Conservation (phyloP, 2,888 invertebrate genomes). For the Drosophila villosipedis region DNA sequence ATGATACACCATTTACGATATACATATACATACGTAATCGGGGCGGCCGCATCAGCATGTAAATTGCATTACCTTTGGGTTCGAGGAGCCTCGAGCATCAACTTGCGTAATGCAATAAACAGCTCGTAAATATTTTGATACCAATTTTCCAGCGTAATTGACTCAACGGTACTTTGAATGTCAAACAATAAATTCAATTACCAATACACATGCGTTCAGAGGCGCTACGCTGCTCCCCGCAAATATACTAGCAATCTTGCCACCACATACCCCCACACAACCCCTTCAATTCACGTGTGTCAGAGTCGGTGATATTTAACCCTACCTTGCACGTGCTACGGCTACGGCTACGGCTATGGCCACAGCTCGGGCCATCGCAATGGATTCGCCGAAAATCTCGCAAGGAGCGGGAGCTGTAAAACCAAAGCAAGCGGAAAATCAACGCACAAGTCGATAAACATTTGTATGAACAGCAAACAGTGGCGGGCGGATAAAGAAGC, state of each 20-base stretch:
- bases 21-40: constrained; percentile 49
- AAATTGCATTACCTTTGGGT: constrained; percentile 74
- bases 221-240: constrained; percentile 15
- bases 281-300: constrained; percentile 27
- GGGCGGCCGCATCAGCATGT: constrained; percentile 70
- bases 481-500: constrained; percentile 2
- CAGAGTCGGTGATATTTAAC: constrained; percentile 65
- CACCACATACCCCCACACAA: background rate
- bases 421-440: constrained; percentile 80
- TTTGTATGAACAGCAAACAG: constrained; percentile 65
- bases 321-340: constrained; percentile 69
- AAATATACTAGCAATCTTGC: background rate
- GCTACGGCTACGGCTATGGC: constrained; percentile 33
- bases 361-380: constrained; percentile 39
- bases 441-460: constrained; percentile 78
- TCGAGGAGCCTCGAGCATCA: constrained; percentile 45
- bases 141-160: constrained; percentile 83
- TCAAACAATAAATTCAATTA: constrained; percentile 84
- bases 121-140: constrained; percentile 83
- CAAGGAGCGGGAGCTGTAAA: constrained; percentile 64
- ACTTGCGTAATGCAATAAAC: constrained; percentile 79
- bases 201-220: constrained; percentile 65
- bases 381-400: constrained; percentile 62
- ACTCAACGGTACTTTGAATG: constrained; percentile 83
- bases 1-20: constrained; percentile 49